Percentiles rank a stretch among this genome's conserved stretches.
phyloP scores from a whole-genome alignment of 2,888 invertebrate genomes.

The Ophion ventricosus region DNA sequence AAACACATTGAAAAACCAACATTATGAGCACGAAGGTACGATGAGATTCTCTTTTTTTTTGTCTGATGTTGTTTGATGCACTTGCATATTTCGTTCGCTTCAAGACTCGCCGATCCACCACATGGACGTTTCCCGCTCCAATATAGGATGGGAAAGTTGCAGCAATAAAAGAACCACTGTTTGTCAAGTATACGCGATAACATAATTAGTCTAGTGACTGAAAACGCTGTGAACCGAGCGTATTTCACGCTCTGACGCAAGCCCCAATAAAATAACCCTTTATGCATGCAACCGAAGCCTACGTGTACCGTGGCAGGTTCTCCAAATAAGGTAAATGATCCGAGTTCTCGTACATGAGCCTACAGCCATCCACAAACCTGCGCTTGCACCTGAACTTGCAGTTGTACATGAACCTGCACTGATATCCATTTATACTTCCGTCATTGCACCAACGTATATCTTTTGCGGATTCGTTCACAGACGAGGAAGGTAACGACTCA shows the following conservation, averaged over 20 bases:
- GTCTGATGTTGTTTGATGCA: constrained; percentile 5
- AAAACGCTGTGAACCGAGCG: constrained; percentile 1
- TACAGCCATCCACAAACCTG: background rate
- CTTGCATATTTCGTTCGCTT: background rate
- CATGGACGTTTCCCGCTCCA: background rate
- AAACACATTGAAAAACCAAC: constrained; percentile 30
- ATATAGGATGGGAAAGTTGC: background rate
- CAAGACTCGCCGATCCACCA: background rate
- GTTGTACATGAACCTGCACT: background rate
- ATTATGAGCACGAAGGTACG: constrained; percentile 6
- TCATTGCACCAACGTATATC: background rate
- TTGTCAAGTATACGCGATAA: background rate
- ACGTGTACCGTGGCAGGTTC: background rate
- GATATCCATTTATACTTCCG: constrained; percentile 17
- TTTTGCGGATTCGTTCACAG: background rate
- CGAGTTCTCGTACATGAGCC: background rate
- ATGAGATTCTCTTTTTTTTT: constrained; percentile 25
- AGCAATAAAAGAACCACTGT: background rate
- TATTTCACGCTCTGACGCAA: constrained; percentile 11
- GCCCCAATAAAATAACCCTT: background rate
- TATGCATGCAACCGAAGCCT: background rate
- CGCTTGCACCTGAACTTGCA: background rate
- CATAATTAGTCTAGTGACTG: background rate
- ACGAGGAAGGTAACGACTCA: background rate
- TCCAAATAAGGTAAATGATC: background rate